Conservation (phyloP, 2,113 vertebrate genomes). For the Aleadryas rufinucha region DNA sequence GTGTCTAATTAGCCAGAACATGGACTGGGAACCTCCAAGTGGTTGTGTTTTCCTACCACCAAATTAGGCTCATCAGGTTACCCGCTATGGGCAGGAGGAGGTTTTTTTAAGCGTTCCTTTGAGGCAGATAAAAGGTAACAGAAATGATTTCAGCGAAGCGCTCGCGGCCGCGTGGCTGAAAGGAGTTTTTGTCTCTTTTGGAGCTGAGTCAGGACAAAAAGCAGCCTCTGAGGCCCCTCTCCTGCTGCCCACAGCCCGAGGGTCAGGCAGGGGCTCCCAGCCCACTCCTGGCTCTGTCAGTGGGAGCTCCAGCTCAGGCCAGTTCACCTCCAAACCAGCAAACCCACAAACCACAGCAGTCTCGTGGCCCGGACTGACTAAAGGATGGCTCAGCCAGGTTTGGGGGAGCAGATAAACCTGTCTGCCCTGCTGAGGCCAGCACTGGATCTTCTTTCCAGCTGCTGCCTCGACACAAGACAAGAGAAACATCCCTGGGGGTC, state of each 20-base stretch:
- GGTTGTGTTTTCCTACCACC: conserved; percentile 19
- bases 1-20: conserved; percentile 24
- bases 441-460: not conserved
- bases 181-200: not conserved
- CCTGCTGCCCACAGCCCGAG: not conserved
- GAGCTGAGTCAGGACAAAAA: not conserved
- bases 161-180: not conserved
- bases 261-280: not conserved
- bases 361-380: not conserved
- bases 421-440: not conserved
- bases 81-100: not conserved
- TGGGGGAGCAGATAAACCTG: not conserved
- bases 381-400: not conserved
- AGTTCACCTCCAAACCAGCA: not conserved
- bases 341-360: not conserved
- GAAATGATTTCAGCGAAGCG: not conserved
- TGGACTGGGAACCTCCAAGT: not conserved
- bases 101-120: conserved; percentile 17
- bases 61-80: conserved; percentile 35
- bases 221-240: not conserved
- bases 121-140: conserved; percentile 35
- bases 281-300: not conserved
- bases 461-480: not conserved
- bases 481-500: not conserved
- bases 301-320: not conserved